Conservation (phyloP, 2,888 invertebrate genomes). For the Alloplasta piceator region DNA sequence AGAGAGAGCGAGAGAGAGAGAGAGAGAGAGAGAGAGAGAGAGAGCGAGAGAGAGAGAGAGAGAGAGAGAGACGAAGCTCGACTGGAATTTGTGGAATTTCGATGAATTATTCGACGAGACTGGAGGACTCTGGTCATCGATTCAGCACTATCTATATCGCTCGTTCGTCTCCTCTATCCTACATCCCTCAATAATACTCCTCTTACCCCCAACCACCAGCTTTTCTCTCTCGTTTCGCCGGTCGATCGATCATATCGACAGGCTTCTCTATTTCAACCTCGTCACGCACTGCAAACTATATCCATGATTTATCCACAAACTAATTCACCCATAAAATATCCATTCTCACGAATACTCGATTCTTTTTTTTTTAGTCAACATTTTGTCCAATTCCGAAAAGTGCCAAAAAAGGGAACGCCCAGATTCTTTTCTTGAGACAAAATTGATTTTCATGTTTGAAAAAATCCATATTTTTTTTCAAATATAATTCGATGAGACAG, state of each 20-base stretch:
- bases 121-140: slow-evolving; percentile 52
- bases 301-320: slow-evolving; percentile 27
- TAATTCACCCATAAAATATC: slow-evolving; percentile 20
- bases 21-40: too few species aligned
- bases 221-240: slow-evolving; percentile 14
- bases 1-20: too few species aligned
- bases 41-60: too few species aligned
- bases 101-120: slow-evolving; percentile 62
- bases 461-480: too few species aligned
- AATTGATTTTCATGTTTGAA: too few species aligned
- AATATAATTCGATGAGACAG: too few species aligned
- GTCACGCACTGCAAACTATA: slow-evolving; percentile 31
- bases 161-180: background rate
- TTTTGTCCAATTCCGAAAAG: too few species aligned
- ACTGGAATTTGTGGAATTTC: slow-evolving; percentile 63
- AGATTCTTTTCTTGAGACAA: too few species aligned
- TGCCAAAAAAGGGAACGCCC: too few species aligned
- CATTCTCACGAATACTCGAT: background rate
- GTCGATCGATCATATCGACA: slow-evolving; percentile 55
- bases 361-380: too few species aligned
- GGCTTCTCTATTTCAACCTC: slow-evolving; percentile 38
- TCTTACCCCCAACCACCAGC: background rate
- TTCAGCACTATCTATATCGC: slow-evolving; percentile 23
- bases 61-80: slow-evolving; percentile 19
- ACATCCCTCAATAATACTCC: background rate